These are phyloP conservation scores for Meteorus cinctellus DNA, from an alignment of 2,888 invertebrate species.

Conservation along the genomic window DNA sequence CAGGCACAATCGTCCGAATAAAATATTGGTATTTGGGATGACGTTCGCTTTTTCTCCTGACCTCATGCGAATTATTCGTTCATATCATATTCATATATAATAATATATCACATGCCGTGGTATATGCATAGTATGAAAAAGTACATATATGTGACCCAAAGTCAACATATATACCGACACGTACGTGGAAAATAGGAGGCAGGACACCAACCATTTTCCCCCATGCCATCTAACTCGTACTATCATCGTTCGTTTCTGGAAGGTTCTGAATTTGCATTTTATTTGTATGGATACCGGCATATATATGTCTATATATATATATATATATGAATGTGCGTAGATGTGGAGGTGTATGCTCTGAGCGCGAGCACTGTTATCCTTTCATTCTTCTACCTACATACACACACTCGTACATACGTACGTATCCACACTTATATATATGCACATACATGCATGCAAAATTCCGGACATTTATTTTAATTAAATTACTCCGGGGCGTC, in stretches of 20 bases:
- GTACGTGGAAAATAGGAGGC: conserved; percentile 19
- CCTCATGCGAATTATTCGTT: neutral
- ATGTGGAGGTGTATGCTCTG: conserved; percentile 59
- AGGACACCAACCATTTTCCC: neutral
- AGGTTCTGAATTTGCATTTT: conserved; percentile 74
- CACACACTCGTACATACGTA: neutral
- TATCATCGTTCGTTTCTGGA: conserved; percentile 47
- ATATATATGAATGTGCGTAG: neutral
- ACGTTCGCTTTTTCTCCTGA: neutral
- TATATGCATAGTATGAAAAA: neutral
- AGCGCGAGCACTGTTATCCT: conserved; percentile 50
- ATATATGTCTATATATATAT: neutral
- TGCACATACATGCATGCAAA: neutral
- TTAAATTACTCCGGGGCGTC: conserved; percentile 73
- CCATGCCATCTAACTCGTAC: conserved; percentile 4
- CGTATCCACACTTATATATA: too few relatives aligned
- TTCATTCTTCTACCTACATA: conserved; percentile 9
- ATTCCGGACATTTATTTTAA: conserved; percentile 73
- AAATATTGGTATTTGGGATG: neutral
- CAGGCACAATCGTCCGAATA: neutral
- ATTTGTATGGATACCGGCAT: conserved; percentile 58
- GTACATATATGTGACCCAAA: conserved; percentile 33
- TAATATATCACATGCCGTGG: neutral
- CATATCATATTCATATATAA: too few relatives aligned
- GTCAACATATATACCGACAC: conserved; percentile 5